Evolutionary conservation across 2,113 vertebrate genomes (phyloP), one percentile per base, ranked within the genome.

Genomic region (Nothobranchius kuhntae): DNA sequence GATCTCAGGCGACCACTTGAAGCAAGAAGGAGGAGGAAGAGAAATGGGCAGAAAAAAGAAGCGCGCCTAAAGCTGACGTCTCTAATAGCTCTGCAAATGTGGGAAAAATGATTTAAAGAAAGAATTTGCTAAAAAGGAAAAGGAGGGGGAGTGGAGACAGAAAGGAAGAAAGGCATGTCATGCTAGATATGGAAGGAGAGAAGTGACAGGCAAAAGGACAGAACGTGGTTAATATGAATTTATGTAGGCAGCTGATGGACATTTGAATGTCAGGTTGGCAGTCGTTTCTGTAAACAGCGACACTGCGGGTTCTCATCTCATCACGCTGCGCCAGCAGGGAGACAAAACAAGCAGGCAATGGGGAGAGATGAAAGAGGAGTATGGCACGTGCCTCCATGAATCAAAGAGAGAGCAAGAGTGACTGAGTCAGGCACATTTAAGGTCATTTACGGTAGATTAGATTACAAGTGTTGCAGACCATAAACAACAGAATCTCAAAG

Each of bases 221-320:
- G 45, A 63, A 59, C 7, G 48, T 36, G 36, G 63, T 66, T 53
- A 83, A 79, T 68, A 75, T 60, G 73, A 71, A 81, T 81, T 71
- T 66, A 78, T 59, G 65, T 61, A 57, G 81, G 59, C 83, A 83
- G 64, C 46, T 81, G 83, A 83, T 68, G 83, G 83, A 87, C 78
- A 82, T 73, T 13, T 81, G 66, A 84, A 82, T 85, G 73, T 81
- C 70, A 77, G 82, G 52, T 65, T 77, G 68, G 76, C 78, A 78
- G 75, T 68, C 75, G 67, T 68, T 82, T 82, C 46, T 78, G 77
- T 77, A 77, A 81, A 86, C 77, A 79, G 56, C 17, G 21, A 76
- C 50, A 21, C 56, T 73, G 77, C 67, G 55, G 71, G 77, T 73
- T 77, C 65, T 73, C 78, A 67, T 85, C 58, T 82, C 74, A 72